Evolutionary conservation across 2,888 invertebrate species (phyloP), one percentile per base, ranked within the genome.

Genomic region (Andrena trimmerana): DNA sequence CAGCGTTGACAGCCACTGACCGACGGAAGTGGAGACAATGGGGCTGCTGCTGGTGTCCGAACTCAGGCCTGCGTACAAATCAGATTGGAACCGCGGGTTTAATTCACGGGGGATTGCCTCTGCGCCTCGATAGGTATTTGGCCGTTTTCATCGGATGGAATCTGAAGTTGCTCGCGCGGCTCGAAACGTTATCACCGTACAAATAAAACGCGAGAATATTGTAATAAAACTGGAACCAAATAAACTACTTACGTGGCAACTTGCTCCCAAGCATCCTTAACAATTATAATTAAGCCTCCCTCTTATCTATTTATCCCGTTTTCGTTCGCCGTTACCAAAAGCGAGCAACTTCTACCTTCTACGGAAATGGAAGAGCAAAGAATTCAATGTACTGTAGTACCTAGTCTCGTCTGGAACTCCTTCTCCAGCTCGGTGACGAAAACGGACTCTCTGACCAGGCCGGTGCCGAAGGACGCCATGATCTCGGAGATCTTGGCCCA

Each of bases 401-500:
- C 97, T 81, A 97, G 95, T 84, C 97, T 94, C 13, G 96, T 96
- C 83, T 97, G 97, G 92, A 97, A 97, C 94, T 97, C 97, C 91
- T 97, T 96, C 92, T 97, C 97, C 82, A 97, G 94, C 91, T 97
- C 97, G 4, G 96, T 96, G 65, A 97, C 97, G 94, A 97, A 97
- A 24, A 97, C 97, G 0, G 97, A 97, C 92, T 97, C 97, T 27
- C 97, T 94, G 16, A 97, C 96, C 50, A 97, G 95, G 76, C 97
- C 97, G 86, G 97, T 97, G 81, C 98, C 98, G 92, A 99, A 98
- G 1, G 98, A 98, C 60, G 98, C 98, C 97, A 99, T 98, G 91
- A 99, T 99, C 94, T 98, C 98, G 66, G 98, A 98, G 91, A 99
- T 98, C 95, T 98, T 98, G 31, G 98, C 98, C 98, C 99, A 99